Evolutionary conservation across 2,888 invertebrate genomes (phyloP).

Genomic region (Nezara viridula): DNA sequence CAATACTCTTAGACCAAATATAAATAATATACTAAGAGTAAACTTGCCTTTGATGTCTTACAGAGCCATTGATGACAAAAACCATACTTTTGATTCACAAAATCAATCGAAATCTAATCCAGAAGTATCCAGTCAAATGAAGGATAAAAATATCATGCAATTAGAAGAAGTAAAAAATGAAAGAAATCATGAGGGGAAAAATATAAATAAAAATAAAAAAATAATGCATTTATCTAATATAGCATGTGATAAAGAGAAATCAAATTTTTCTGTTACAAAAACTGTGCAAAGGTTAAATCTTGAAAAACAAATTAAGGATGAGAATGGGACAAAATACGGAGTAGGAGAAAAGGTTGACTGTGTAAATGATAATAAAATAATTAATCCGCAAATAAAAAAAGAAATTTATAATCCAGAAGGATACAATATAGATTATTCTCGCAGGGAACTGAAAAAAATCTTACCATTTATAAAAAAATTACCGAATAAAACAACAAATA

Average conservation of each 20-base stretch:
- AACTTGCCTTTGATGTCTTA: too few relatives aligned
- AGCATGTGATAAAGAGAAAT: not conserved
- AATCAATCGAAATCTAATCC: not conserved
- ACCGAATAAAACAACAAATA: not conserved
- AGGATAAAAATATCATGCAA: not conserved
- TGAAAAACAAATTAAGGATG: not conserved
- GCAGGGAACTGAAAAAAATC: not conserved
- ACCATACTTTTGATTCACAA: not conserved
- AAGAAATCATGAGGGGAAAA: not conserved
- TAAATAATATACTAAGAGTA: not conserved
- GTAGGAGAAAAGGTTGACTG: not conserved
- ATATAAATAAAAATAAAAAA: not conserved
- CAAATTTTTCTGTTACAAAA: not conserved
- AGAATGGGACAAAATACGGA: not conserved
- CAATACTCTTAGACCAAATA: not conserved
- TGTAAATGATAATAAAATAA: not conserved
- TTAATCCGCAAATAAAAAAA: not conserved
- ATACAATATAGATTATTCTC: not conserved
- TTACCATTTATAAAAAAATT: not conserved
- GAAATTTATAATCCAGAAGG: not conserved
- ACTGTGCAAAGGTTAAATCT: not conserved
- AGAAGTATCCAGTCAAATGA: not conserved
- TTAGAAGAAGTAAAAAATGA: not conserved
- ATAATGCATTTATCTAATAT: not conserved
- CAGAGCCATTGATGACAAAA: too few relatives aligned